A percentile compares a stretch with the other conserved stretches of the same genome.
Evolutionary conservation across 2,113 vertebrate species (phyloP).

Genomic region (Noctilio leporinus): DNA sequence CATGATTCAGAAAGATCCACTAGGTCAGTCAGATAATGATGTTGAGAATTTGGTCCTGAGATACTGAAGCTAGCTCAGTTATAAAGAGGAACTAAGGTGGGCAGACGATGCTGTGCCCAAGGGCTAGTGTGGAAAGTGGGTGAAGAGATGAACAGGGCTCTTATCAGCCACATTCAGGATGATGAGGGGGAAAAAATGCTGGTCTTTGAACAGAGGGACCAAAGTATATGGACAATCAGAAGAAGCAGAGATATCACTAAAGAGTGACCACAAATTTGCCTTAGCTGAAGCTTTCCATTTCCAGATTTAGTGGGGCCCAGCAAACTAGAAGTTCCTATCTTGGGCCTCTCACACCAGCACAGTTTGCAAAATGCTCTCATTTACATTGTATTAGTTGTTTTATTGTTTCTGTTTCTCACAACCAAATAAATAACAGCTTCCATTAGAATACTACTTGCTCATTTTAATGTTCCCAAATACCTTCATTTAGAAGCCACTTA

Average conservation of each 20-base stretch:
- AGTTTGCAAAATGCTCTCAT: neutral
- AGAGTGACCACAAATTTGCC: neutral
- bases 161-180: neutral
- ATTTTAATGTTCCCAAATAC: constrained; percentile 66
- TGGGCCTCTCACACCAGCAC: neutral
- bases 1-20: neutral
- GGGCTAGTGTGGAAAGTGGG: neutral
- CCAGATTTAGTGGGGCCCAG: neutral
- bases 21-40: neutral
- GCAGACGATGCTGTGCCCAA: neutral
- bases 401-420: neutral
- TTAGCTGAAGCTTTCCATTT: neutral
- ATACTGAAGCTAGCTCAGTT: neutral
- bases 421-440: neutral
- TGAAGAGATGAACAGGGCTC: neutral
- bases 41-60: neutral
- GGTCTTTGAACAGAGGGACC: neutral
- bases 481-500: constrained; percentile 52
- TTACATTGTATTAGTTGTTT: neutral
- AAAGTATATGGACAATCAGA: neutral
- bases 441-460: neutral
- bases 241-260: neutral
- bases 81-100: neutral
- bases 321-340: neutral
- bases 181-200: neutral